These are phyloP conservation scores for Sibirionetta formosa DNA, from an alignment of 2,797 vertebrate species.

Conservation along the genomic window DNA sequence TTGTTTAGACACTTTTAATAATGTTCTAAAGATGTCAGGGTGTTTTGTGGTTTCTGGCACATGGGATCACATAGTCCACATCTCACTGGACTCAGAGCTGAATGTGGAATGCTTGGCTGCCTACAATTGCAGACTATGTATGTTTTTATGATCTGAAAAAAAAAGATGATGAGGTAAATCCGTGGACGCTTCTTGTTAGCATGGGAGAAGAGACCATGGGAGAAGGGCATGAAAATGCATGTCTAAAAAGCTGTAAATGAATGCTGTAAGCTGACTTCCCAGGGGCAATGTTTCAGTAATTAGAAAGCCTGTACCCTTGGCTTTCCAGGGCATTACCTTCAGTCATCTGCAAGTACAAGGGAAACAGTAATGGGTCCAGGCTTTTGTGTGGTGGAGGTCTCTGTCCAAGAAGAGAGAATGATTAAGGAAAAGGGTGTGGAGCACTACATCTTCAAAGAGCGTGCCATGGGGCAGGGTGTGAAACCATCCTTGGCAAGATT, in stretches of 20 bases:
- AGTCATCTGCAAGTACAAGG: not conserved
- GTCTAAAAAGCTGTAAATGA: not conserved
- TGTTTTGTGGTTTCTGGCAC: not conserved
- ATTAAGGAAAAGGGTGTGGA: not conserved
- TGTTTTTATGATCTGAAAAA: not conserved
- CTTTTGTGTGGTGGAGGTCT: not conserved
- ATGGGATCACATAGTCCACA: not conserved
- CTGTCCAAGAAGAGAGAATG: not conserved
- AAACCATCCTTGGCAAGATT: not conserved
- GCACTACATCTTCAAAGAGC: constrained; percentile 4
- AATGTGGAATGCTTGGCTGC: not conserved
- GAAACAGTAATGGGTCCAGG: not conserved
- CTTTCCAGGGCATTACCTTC: not conserved
- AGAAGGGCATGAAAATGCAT: constrained; percentile 30
- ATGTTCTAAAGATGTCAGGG: not conserved
- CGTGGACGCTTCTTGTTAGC: not conserved
- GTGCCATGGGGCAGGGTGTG: not conserved
- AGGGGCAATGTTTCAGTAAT: not conserved
- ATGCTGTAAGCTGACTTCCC: not conserved
- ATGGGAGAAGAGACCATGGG: not conserved
- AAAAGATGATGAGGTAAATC: not conserved
- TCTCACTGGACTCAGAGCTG: not conserved
- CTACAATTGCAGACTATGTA: not conserved
- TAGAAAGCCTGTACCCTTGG: not conserved
- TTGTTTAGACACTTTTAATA: not conserved